These are phyloP conservation scores for Chaenogobius annularis DNA, from an alignment of 2,113 vertebrate genomes.

Conservation along the genomic window DNA sequence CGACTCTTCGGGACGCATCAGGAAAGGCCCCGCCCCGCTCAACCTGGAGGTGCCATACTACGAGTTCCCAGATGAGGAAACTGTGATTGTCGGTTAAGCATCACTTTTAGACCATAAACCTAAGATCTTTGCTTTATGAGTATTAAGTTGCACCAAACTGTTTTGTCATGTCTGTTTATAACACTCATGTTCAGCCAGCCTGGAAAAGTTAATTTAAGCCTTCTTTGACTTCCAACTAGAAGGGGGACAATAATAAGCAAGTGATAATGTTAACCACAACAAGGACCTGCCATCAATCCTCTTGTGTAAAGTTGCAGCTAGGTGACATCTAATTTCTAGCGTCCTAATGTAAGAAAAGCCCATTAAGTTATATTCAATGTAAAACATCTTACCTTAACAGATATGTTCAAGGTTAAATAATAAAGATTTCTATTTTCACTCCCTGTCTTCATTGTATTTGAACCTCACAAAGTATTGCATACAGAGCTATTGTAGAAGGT, in stretches of 20 bases:
- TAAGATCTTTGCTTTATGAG: conserved; percentile 7
- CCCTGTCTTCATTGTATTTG: conserved; percentile 12
- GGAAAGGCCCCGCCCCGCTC: conserved; percentile 91
- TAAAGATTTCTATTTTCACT: conserved; percentile 50
- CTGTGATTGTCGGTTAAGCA: conserved; percentile 83
- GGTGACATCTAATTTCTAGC: not conserved
- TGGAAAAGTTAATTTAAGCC: not conserved
- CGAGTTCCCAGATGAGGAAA: conserved; percentile 82
- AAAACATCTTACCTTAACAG: not conserved
- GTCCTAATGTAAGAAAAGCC: not conserved
- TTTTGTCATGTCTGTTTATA: not conserved
- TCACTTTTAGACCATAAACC: not conserved
- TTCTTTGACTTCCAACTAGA: not conserved
- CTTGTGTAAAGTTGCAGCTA: not conserved
- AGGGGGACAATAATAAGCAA: not conserved
- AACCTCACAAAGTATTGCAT: not conserved
- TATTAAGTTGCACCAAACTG: not conserved
- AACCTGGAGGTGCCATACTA: conserved; percentile 92
- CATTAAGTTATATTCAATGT: conserved; percentile 15
- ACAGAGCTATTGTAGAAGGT: not conserved
- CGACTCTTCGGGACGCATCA: conserved; percentile 89
- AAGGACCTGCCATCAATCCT: not conserved
- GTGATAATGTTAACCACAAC: not conserved
- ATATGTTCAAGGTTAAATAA: conserved; percentile 30
- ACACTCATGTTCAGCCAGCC: not conserved